phyloP scores from a whole-genome alignment of 1,140 invertebrate genomes.

The Cataglyphis hispanica region DNA sequence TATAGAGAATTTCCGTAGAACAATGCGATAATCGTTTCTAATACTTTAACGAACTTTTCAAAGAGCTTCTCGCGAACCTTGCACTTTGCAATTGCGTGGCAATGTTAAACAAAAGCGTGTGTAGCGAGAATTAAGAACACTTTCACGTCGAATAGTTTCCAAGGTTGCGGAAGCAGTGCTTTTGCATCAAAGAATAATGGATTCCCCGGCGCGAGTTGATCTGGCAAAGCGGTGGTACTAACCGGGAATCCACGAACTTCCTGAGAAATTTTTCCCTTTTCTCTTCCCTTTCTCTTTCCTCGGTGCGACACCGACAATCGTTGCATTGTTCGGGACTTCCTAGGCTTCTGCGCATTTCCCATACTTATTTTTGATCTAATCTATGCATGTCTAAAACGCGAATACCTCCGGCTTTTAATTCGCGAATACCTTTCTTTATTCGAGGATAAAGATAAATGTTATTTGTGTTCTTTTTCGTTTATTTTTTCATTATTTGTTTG shows the following conservation, averaged over 20 bases:
- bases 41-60: conserved; percentile 4
- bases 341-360: background rate
- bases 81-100: background rate
- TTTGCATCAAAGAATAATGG: conserved; percentile 70
- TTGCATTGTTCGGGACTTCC: conserved; percentile 60
- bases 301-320: conserved; percentile 47
- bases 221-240: conserved; percentile 36
- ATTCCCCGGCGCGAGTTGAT: conserved; percentile 66
- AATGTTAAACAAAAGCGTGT: conserved; percentile 22
- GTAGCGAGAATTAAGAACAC: conserved; percentile 38
- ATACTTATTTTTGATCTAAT: conserved; percentile 8
- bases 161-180: conserved; percentile 35
- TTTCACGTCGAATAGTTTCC: conserved; percentile 47
- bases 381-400: background rate
- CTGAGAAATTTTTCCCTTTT: conserved; percentile 47
- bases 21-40: background rate
- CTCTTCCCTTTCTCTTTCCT: background rate
- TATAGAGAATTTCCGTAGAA: background rate
- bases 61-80: background rate
- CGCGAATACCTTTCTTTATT: background rate
- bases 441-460: background rate
- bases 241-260: conserved; percentile 50
- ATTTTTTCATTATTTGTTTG: background rate
- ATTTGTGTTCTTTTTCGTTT: background rate
- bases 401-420: conserved; percentile 21